Evolutionary conservation across 2,888 invertebrate genomes (phyloP), one percentile per base, ranked within the genome.

Genomic region (Nephrotoma flavescens): DNA sequence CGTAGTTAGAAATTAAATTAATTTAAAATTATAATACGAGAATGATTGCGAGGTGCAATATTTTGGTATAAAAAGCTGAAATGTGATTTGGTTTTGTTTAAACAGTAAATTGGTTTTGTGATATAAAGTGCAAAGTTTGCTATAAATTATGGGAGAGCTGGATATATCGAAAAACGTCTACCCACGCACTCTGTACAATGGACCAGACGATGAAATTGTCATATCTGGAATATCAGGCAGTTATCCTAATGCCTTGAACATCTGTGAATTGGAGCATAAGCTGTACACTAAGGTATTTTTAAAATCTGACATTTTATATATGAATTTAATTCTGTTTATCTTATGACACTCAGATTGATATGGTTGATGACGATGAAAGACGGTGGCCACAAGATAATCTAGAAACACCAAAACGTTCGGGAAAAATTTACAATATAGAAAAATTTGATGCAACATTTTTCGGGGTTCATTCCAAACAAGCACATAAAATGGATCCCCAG

Each of bases 391-490:
- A 94, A 42, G 93, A 93, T n/a, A 94, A 95, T 89, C 94, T 95
- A 0, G 96, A 96, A 89, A 95, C 96, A 88, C 96, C 96, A 0
- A 94, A 94, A 88, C 92, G 96, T 7, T 94, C 94, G 0, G 97
- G 96, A 42, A 96, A 96, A 90, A 92, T 96, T 86, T 93, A 93
- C 89, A 92, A 94, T 88, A 93, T 96, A 12, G 93, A 93, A 88
- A 95, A 95, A 89, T 96, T 96, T 89, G 96, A 96, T 89, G 95
- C 95, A 0, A 94, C 94, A 0, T 96, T 95, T 91, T 96, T 96
- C 90, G 95, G 95, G 0, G 94, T 96, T 42, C 95, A 95, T 89
- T 95, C 94, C 88, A 95, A 95, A 88, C 96, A 96, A 90, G 95
- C 95, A 0, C 94, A 95, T 89, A 94, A 94, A 86, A 94, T 96